Evolutionary conservation across 2,113 vertebrate species (phyloP).

Genomic region (Gavialis gangeticus): DNA sequence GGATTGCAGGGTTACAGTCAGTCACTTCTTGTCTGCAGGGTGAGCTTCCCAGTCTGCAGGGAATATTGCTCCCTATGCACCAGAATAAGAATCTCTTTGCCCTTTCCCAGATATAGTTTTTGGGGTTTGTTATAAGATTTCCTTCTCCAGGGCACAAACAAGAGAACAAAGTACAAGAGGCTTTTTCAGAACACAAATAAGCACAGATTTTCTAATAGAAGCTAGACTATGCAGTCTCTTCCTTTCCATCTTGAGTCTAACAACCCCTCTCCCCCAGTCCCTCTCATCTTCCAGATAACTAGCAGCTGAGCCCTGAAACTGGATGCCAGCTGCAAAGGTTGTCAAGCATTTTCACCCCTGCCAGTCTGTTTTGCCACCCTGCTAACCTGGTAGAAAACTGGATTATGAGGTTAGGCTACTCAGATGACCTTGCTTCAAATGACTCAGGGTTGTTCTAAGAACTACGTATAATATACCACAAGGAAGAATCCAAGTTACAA

Average conservation of each 20-base stretch:
- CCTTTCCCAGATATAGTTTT: background rate
- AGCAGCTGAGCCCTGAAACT: slow-evolving; percentile 9
- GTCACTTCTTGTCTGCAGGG: background rate
- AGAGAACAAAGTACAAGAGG: background rate
- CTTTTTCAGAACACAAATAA: background rate
- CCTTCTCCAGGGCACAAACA: background rate
- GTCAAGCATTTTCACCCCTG: background rate
- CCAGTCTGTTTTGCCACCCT: background rate
- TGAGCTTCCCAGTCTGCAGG: background rate
- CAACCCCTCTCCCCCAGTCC: background rate
- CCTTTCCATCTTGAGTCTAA: slow-evolving; percentile 1
- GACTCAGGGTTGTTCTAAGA: background rate
- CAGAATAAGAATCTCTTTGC: background rate
- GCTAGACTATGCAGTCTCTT: background rate
- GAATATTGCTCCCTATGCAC: background rate
- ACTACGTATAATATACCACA: background rate
- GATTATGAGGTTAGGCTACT: background rate
- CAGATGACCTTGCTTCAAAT: background rate
- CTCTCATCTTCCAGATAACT: background rate
- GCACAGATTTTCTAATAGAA: background rate
- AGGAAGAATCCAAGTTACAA: background rate
- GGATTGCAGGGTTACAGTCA: background rate
- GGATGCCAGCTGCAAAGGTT: slow-evolving; percentile 37
- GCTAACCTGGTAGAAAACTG: background rate
- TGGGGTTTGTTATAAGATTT: background rate